Conservation (phyloP, 92 coral and sea anemone species). For the Bergia puertoricense region DNA sequence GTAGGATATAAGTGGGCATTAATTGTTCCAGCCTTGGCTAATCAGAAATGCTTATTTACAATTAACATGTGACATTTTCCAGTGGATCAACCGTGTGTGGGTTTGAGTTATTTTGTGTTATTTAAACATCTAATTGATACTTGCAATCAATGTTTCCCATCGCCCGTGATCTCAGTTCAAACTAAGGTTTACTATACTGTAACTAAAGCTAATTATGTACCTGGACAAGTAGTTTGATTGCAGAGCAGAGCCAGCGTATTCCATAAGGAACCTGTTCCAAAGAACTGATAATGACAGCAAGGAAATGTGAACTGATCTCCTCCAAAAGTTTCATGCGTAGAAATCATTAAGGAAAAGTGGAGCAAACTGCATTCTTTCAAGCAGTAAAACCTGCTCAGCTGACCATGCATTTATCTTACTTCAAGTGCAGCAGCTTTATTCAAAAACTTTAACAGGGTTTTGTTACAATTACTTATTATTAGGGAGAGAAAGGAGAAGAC, state of each 20-base stretch:
- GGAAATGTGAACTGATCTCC: conserved; percentile 73
- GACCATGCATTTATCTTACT: not conserved
- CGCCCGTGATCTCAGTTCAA: not conserved
- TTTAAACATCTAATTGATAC: too few relatives aligned
- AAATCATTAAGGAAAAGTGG: conserved; percentile 64
- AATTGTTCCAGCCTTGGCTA: too few relatives aligned
- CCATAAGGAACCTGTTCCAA: conserved; percentile 92
- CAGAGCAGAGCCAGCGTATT: conserved; percentile 92
- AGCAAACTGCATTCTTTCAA: not conserved
- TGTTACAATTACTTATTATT: too few relatives aligned
- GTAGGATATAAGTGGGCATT: too few relatives aligned
- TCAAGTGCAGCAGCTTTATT: not conserved
- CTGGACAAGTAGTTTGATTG: conserved; percentile 78
- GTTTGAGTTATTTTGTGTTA: too few relatives aligned
- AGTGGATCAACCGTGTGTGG: too few relatives aligned
- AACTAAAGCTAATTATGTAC: conserved; percentile 35
- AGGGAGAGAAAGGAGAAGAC: too few relatives aligned
- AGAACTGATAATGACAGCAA: conserved; percentile 74
- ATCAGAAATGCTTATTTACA: too few relatives aligned
- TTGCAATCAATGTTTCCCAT: too few relatives aligned
- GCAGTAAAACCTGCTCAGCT: not conserved
- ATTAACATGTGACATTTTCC: too few relatives aligned
- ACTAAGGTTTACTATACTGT: not conserved
- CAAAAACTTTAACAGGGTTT: too few relatives aligned
- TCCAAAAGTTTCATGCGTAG: conserved; percentile 72